phyloP scores from a whole-genome alignment of 2,113 vertebrate genomes.

The Ammodytes dubius region DNA sequence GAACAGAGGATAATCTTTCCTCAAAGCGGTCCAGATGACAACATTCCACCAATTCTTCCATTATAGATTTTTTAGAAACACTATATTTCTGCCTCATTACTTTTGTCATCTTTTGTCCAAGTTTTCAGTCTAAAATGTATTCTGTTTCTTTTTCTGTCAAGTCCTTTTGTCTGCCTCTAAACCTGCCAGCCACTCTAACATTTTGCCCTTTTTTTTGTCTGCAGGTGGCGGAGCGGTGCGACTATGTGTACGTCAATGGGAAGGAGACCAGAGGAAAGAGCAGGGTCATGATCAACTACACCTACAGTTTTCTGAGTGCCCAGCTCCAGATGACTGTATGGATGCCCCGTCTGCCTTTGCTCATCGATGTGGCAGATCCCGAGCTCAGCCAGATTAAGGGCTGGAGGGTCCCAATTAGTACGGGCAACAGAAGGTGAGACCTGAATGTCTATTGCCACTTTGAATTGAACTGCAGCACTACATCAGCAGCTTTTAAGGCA shows the following conservation, averaged over 20 bases:
- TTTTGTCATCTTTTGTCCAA: background rate
- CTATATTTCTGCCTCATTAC: background rate
- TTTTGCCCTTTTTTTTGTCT: background rate
- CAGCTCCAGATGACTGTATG: constrained; percentile 92
- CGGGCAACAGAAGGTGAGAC: constrained; percentile 81
- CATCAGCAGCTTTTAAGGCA: background rate
- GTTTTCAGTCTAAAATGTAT: background rate
- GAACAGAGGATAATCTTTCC: background rate
- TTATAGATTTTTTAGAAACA: background rate
- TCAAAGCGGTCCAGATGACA: background rate
- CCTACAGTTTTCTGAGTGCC: constrained; percentile 91
- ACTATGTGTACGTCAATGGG: constrained; percentile 95
- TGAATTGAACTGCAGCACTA: background rate
- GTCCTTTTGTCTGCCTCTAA: background rate
- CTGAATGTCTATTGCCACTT: background rate
- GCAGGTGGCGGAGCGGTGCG: constrained; percentile 94
- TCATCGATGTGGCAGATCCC: constrained; percentile 93
- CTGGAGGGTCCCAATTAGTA: constrained; percentile 90
- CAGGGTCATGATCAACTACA: constrained; percentile 90
- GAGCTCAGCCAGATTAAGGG: constrained; percentile 97
- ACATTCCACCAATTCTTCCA: background rate
- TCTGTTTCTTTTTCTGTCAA: background rate
- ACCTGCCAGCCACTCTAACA: background rate
- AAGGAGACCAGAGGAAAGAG: constrained; percentile 93
- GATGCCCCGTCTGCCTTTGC: constrained; percentile 93